Evolutionary conservation across 2,113 vertebrate species (phyloP), one percentile per base, ranked within the genome.

Genomic region (Callipepla californica): DNA sequence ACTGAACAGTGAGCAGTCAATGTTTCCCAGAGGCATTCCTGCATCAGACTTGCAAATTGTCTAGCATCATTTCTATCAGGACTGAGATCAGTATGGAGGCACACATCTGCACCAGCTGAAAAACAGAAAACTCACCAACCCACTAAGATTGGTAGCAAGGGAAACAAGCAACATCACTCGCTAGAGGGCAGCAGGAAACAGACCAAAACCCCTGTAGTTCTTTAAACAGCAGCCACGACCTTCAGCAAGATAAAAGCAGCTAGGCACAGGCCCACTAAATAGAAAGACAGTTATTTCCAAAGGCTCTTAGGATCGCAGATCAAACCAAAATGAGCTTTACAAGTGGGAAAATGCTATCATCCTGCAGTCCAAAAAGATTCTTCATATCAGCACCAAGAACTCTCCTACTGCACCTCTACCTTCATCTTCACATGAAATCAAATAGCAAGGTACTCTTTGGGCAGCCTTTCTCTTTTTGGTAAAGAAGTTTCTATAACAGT

Each of bases 101-200:
- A 21, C 8, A 40, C 28, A 67, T 5, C 21, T 14, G 36, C 44
- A 45, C 4, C 7, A 38, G 12, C 34, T 32, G n/a, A 23, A 55
- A 23, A 7, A 16, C 11, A 9, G 32, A 69, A 34, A 47, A 34
- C 13, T 7, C 20, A 42, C 9, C 14, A n/a, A 12, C 12, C n/a
- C n/a, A 57, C 7, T 1, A 34, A 59, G 19, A 20, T 7, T 45
- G 70, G 15, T n/a, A 53, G 22, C 45, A 36, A 55, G 38, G 51
- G 50, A 65, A 94, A 74, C 0, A 1, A 30, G 30, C 3, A 89
- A 61, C 38, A 17, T 0, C 13, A 48, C 67, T 80, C 97, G 95
- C 95, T 94, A 97, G 97, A 96, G 95, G 97, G 96, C 96, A 97
- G 94, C 73, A 97, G 65, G 86, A 93, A 77, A 40, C 92, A 90